Base-by-base conservation (phyloP, 2,113 vertebrate species). In the Neotragus moschatus region DNA sequence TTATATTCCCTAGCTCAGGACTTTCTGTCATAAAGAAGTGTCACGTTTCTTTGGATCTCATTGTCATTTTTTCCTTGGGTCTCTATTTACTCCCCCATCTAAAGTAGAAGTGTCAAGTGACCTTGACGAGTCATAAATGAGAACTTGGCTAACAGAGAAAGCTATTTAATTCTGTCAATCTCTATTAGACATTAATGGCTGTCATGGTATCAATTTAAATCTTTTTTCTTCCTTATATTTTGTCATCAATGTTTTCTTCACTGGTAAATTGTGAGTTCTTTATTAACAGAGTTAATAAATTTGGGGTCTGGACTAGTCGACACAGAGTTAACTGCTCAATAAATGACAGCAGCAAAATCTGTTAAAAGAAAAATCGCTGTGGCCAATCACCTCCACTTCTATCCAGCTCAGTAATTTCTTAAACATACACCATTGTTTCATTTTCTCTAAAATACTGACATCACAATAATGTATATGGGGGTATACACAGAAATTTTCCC, bases 131-230 rank as follows among this genome's bases (percentile, higher is more conserved):
- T 85, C 60, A n/a, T 89, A 87, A 79, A 4, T 47, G 86, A 97
- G 51, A 96, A 93, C 26, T 10, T 90, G 55, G n/a, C 81, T 90
- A 86, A 88, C 36, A 96, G 88, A 93, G 77, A 87, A 45, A 10
- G 36, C 25, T 86, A 70, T 80, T 95, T 95, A 93, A 85, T 66
- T 95, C 90, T 95, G 73, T 88, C 95, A 86, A 80, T 94, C 51
- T 36, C 39, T 51, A 73, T 82, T 95, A 95, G 80, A 88, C 4
- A 51, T 28, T 88, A 82, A 92, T 92, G 81, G 55, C 77, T 93
- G 66, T 39, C 92, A 82, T 36, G 82, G 77, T n/a, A 91, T 88
- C 90, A 61, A 39, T 90, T 91, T 96, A 43, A 84, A 80, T 95
- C 25, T 80, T 84, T 66, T 90, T 92, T 63, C 51, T 94, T 73